Base-by-base conservation (phyloP, 1,140 invertebrate genomes). In the Arctopsyche grandis region DNA sequence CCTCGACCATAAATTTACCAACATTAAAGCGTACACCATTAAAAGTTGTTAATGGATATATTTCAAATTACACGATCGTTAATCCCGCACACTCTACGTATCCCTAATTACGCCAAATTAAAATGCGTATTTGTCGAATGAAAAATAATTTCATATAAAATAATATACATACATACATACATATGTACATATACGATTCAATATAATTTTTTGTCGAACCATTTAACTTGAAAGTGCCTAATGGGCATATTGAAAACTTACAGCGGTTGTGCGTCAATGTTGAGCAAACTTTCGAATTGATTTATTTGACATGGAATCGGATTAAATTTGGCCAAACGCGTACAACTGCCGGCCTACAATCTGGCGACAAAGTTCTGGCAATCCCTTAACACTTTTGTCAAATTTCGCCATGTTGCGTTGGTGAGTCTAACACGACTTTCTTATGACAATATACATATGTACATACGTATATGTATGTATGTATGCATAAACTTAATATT, bases 161-260 rank as follows among this genome's bases (percentile, higher is more conserved):
- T n/a, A n/a, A n/a, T n/a, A n/a, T n/a, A n/a, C n/a, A n/a, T n/a
- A n/a, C n/a, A n/a, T n/a, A n/a, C n/a, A n/a, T 38, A 38, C 7
- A 38, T 38, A 38, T 38, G 29, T 38, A 38, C 7, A 38, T 38
- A n/a, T n/a, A n/a, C n/a, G n/a, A n/a, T 38, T 38, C 29, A 38
- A 38, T 38, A 38, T 7, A 38, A 38, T 38, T 38, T n/a, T 38
- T 38, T 38, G 16, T 19, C 16, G 56, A 60, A 60, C 14, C 56
- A 19, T 21, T 60, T 21, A 52, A 52, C 48, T 52, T 16, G 48
- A 52, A 52, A 12, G 16, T 1, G 48, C 48, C 12, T 52, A 52
- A 52, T 60, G n/a, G 56, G n/a, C 16, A 9, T 60, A 60, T 60
- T 60, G 56, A 60, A 60, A 60, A 60, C 56, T 60, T 60, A 21